phyloP scores from a whole-genome alignment of 1,140 invertebrate species.

The Cyrtorhinus lividipennis region DNA sequence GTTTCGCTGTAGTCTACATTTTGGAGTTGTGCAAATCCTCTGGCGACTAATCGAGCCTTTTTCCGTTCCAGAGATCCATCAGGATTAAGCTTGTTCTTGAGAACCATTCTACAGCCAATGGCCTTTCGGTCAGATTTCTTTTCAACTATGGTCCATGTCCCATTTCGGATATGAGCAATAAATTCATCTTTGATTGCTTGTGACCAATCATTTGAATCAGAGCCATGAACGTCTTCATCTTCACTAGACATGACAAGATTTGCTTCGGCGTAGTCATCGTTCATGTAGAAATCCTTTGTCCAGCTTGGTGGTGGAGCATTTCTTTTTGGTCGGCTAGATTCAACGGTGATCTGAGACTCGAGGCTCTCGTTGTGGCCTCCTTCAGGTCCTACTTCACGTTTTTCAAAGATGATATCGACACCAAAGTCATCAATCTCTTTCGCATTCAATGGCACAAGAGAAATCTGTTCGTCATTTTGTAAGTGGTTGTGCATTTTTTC shows the following conservation, averaged over 20 bases:
- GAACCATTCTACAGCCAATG: slow-evolving; percentile 20
- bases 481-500: not conserved
- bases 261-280: not conserved
- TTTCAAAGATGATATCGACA: too few relatives aligned
- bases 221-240: not conserved
- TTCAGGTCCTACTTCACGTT: too few relatives aligned
- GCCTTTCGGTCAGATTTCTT: not conserved
- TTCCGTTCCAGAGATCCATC: slow-evolving; percentile 17
- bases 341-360: too few relatives aligned
- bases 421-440: too few relatives aligned
- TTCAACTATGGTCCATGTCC: slow-evolving; percentile 4
- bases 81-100: slow-evolving; percentile 17
- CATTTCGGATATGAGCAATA: not conserved
- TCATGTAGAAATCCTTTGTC: not conserved
- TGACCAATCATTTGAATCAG: not conserved
- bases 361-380: too few relatives aligned
- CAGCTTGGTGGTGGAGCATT: too few relatives aligned
- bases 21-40: slow-evolving; percentile 23
- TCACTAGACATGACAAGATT: not conserved
- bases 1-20: slow-evolving; percentile 25
- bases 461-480: too few relatives aligned
- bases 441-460: too few relatives aligned
- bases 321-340: too few relatives aligned
- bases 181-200: slow-evolving; percentile 12
- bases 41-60: slow-evolving; percentile 25